Evolutionary conservation across 2,888 invertebrate species (phyloP), one percentile per base, ranked within the genome.

Genomic region (Diogma glabrata): DNA sequence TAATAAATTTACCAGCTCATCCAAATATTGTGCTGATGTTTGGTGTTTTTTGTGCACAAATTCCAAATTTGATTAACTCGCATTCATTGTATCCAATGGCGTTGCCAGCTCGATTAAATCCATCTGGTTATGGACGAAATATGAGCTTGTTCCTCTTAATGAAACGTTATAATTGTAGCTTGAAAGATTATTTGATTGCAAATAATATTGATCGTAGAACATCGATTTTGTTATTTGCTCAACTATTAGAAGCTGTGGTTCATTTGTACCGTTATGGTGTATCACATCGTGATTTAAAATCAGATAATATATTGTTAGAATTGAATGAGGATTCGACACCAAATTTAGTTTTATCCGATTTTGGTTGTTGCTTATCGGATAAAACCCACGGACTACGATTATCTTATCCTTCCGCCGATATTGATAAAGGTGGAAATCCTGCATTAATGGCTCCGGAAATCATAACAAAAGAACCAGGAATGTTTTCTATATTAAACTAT

Each of bases 381-480:
- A 76, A 77, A 59, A 67, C 68, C 14, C 72, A 76, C 55, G 78
- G 81, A 3, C 63, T 87, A 17, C 70, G 73, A 52, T 64, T 82
- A 30, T 81, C 84, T 0, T 90, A 82, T 63, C 74, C 73, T 24
- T 78, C 81, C 12, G 74, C 75, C 51, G 83, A 87, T 55, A 76
- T 81, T 1, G 82, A 84, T 62, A 81, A 81, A 65, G 88, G 79
- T 23, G 91, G 92, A 12, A 92, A 92, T 68, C 74, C 78, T 2
- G 84, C 87, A 0, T 67, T 92, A 3, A 88, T 91, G 85, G 87
- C 92, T 3, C 92, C 92, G 0, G 91, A 91, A 73, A 85, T 88
- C 51, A 72, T 77, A 1, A 74, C 72, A 48, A 82, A 83, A 54
- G 72, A 73, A 52, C 84, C 88, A 0, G 87, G 89, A 0, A 73